A percentile compares a stretch with the other conserved stretches of the same genome.
Conservation (phyloP, 2,113 vertebrate species). For the Chaetodon auriga region DNA sequence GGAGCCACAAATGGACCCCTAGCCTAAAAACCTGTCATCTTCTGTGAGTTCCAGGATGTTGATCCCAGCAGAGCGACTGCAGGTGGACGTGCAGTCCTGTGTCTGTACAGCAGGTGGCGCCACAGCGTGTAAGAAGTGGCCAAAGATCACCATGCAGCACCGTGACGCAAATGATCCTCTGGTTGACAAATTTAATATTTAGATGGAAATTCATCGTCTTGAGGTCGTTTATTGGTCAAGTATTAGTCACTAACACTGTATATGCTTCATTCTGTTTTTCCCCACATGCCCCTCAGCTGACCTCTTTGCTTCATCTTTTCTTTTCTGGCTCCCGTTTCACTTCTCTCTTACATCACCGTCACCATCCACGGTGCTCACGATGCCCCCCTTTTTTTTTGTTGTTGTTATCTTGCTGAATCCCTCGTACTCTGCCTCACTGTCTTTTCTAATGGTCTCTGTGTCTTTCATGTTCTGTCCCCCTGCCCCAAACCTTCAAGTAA, state of each 20-base stretch:
- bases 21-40: not conserved
- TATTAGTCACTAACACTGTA: too few relatives aligned
- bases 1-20: not conserved
- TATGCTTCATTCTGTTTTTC: too few relatives aligned
- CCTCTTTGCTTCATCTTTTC: not conserved
- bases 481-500: not conserved
- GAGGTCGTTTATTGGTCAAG: too few relatives aligned
- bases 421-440: constrained; percentile 5
- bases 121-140: constrained; percentile 16
- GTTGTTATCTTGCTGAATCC: constrained; percentile 27
- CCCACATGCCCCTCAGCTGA: not conserved
- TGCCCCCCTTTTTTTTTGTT: constrained; percentile 12
- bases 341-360: constrained; percentile 5
- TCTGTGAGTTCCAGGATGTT: not conserved
- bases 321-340: not conserved
- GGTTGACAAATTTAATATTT: not conserved
- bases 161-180: not conserved
- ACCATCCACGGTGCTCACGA: not conserved
- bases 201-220: not conserved
- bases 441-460: not conserved
- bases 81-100: constrained; percentile 21
- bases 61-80: not conserved
- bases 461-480: not conserved
- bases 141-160: not conserved
- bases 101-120: constrained; percentile 60